A percentile compares a stretch with the other conserved stretches of the same genome.
Conservation (phyloP, 2,113 vertebrate species). For the Pagrus major region DNA sequence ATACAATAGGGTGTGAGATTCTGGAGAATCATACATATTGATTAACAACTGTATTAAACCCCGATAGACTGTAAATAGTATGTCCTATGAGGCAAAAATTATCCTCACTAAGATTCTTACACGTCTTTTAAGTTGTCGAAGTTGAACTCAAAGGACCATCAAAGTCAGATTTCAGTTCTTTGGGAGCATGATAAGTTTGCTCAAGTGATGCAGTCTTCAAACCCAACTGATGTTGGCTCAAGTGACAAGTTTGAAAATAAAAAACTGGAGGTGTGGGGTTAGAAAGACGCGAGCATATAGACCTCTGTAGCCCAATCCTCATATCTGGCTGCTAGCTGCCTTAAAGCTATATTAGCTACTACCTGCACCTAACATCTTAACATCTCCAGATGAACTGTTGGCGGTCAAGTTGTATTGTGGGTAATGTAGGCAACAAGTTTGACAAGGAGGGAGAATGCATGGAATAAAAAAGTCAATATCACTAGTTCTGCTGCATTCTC, state of each 20-base stretch:
- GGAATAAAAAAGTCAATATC: background rate
- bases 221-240: too few species aligned
- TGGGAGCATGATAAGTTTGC: too few species aligned
- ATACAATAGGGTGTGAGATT: background rate
- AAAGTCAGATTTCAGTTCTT: too few species aligned
- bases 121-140: too few species aligned
- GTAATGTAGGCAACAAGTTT: background rate
- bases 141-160: too few species aligned
- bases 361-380: background rate
- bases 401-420: background rate
- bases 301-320: background rate
- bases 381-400: background rate
- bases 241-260: too few species aligned
- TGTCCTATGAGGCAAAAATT: background rate
- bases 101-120: too few species aligned
- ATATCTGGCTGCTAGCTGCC: background rate
- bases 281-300: background rate
- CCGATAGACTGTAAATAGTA: background rate
- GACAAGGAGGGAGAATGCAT: background rate
- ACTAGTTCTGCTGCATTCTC: background rate
- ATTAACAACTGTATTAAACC: background rate
- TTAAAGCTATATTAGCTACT: background rate
- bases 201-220: too few species aligned
- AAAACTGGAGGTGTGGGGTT: background rate
- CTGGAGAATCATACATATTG: background rate